Evolutionary conservation across 2,797 vertebrate genomes (phyloP).

Genomic region (Acanthurus lineatus): DNA sequence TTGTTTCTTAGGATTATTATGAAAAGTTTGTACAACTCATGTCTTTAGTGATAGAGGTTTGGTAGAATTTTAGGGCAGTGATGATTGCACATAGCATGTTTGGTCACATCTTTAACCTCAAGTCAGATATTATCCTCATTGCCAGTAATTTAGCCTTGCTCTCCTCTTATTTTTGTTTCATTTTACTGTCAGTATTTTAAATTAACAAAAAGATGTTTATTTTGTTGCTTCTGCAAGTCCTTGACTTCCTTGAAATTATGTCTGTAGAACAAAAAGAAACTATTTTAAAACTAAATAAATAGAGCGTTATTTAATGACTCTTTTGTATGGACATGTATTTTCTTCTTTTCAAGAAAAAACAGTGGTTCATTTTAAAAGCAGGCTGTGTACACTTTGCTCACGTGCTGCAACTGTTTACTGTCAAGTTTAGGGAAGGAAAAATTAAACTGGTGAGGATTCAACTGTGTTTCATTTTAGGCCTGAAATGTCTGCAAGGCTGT

Average conservation of each 20-base stretch:
- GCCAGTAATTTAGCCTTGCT: constrained; percentile 66
- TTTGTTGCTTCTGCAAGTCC: constrained; percentile 92
- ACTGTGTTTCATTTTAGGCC: neutral
- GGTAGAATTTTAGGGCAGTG: constrained; percentile 50
- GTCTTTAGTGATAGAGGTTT: constrained; percentile 59
- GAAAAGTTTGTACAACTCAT: constrained; percentile 39
- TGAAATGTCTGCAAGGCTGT: neutral
- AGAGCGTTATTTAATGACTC: constrained; percentile 95
- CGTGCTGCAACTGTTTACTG: constrained; percentile 1
- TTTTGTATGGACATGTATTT: constrained; percentile 49
- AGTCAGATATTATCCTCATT: constrained; percentile 66
- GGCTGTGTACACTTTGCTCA: constrained; percentile 1
- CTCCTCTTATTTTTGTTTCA: constrained; percentile 64
- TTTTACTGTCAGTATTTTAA: constrained; percentile 90
- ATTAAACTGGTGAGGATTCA: neutral
- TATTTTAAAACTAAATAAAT: constrained; percentile 99
- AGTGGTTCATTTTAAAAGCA: neutral
- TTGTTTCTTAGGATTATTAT: constrained; percentile 57
- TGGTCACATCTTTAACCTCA: constrained; percentile 63
- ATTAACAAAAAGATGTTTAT: constrained; percentile 91
- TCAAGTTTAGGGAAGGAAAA: neutral
- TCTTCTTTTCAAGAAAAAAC: constrained; percentile 1
- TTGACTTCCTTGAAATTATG: constrained; percentile 92
- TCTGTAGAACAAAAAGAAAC: constrained; percentile 98
- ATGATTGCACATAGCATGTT: constrained; percentile 75